Percentiles rank a stretch among this genome's conserved stretches.
phyloP scores from a whole-genome alignment of 2,888 invertebrate species.

The Drosophila rellima region DNA sequence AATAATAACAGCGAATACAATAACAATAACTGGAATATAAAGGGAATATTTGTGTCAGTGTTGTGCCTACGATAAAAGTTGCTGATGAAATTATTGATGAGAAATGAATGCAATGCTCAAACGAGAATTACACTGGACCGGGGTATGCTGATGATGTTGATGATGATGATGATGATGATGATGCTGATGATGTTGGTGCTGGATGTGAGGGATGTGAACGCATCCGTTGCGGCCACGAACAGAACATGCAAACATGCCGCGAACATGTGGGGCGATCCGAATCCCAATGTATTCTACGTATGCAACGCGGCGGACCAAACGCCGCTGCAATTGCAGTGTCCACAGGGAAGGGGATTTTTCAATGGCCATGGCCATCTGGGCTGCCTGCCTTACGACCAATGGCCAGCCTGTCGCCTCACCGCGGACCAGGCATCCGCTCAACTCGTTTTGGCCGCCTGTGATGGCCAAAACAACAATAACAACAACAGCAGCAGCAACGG shows the following conservation, averaged over 20 bases:
- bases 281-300: conserved; percentile 81
- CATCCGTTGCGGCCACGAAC: conserved; percentile 52
- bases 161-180: conserved; percentile 36
- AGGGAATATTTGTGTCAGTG: conserved; percentile 36
- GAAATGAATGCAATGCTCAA: conserved; percentile 57
- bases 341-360: conserved; percentile 79
- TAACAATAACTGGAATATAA: conserved; percentile 38
- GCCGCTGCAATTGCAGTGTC: conserved; percentile 69
- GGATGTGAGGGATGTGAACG: conserved; percentile 28
- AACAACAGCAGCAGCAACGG: conserved; percentile 35
- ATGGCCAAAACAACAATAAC: conserved; percentile 18
- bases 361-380: conserved; percentile 77
- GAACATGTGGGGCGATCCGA: conserved; percentile 79
- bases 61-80: conserved; percentile 43
- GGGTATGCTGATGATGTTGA: conserved; percentile 12
- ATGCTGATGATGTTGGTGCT: conserved; percentile 27
- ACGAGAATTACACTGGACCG: conserved; percentile 12
- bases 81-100: conserved; percentile 78
- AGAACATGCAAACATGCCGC: conserved; percentile 75
- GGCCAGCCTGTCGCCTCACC: conserved; percentile 77
- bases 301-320: conserved; percentile 72
- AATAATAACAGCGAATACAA: conserved; percentile 38
- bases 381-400: conserved; percentile 77
- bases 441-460: conserved; percentile 44
- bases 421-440: conserved; percentile 37